phyloP scores from a whole-genome alignment of 2,797 vertebrate genomes.

The Pangasius larnaudii region DNA sequence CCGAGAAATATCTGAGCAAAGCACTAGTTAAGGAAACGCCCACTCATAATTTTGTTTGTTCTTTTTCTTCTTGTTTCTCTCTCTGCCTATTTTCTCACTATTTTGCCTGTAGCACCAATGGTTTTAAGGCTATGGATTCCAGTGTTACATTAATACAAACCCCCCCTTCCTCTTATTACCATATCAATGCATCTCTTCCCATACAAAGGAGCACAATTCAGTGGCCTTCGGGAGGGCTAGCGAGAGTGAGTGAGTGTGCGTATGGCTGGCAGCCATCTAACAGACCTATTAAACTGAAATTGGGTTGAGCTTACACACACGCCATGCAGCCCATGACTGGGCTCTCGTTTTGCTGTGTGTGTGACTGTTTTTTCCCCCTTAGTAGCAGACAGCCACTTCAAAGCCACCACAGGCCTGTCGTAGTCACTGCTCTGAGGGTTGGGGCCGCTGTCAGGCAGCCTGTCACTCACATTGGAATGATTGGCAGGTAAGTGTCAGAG shows the following conservation, averaged over 20 bases:
- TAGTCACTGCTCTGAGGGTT: conserved; percentile 46
- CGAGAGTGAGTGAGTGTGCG: conserved; percentile 47
- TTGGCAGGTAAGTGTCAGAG: conserved; percentile 56
- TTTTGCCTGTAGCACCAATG: conserved; percentile 54
- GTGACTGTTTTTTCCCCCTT: conserved; percentile 40
- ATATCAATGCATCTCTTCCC: conserved; percentile 61
- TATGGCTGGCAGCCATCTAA: conserved; percentile 57
- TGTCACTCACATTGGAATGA: conserved; percentile 54
- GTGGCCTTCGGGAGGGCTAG: conserved; percentile 56
- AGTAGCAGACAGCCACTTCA: conserved; percentile 57
- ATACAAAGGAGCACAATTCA: conserved; percentile 54
- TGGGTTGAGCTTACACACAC: conserved; percentile 53
- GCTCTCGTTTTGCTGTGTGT: conserved; percentile 51
- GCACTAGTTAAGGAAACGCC: conserved; percentile 66
- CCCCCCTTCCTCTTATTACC: conserved; percentile 57
- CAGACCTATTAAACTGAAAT: conserved; percentile 61
- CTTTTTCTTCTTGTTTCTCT: conserved; percentile 51
- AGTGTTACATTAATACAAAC: conserved; percentile 55
- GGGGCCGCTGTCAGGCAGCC: conserved; percentile 47
- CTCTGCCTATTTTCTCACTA: conserved; percentile 51
- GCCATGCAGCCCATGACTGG: conserved; percentile 45
- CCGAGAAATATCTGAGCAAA: conserved; percentile 71
- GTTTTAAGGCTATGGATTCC: conserved; percentile 58
- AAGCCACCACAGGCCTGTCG: conserved; percentile 52
- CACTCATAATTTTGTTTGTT: conserved; percentile 62